These are phyloP conservation scores for Trichonephila clavipes DNA, from an alignment of 1,140 invertebrate species.

Conservation along the genomic window DNA sequence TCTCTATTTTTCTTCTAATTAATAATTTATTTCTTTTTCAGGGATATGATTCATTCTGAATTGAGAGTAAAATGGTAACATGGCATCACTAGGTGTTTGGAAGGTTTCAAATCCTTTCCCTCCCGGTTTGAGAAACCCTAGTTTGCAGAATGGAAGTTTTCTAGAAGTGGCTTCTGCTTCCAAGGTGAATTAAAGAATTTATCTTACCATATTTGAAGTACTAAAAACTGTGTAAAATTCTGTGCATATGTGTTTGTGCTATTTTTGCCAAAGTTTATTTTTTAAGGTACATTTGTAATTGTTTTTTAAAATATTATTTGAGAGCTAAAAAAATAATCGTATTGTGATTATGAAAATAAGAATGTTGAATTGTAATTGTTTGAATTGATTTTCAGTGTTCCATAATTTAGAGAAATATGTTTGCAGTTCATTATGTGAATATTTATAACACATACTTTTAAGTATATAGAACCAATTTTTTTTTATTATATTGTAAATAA, in stretches of 20 bases:
- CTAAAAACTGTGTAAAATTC: too few relatives aligned
- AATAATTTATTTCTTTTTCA: background rate
- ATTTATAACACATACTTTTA: too few relatives aligned
- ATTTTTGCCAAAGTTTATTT: background rate
- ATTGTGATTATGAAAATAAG: too few relatives aligned
- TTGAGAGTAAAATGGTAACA: conserved; percentile 45
- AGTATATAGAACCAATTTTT: too few relatives aligned
- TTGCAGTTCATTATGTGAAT: too few relatives aligned
- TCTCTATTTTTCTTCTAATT: background rate
- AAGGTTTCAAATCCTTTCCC: conserved; percentile 61
- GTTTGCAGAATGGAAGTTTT: conserved; percentile 63
- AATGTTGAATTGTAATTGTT: too few relatives aligned
- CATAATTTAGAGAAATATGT: too few relatives aligned
- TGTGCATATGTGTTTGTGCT: background rate
- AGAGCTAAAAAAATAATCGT: too few relatives aligned
- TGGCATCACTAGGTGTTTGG: conserved; percentile 72
- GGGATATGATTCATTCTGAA: background rate
- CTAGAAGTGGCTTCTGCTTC: conserved; percentile 50
- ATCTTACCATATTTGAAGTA: too few relatives aligned
- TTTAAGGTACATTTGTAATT: background rate
- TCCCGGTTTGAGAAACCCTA: conserved; percentile 54
- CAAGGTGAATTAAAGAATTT: background rate
- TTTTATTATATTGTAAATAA: too few relatives aligned
- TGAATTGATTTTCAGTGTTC: too few relatives aligned
- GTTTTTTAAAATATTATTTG: too few relatives aligned